Evolutionary conservation across 2,888 invertebrate genomes (phyloP).

Genomic region (Drosophila recens): DNA sequence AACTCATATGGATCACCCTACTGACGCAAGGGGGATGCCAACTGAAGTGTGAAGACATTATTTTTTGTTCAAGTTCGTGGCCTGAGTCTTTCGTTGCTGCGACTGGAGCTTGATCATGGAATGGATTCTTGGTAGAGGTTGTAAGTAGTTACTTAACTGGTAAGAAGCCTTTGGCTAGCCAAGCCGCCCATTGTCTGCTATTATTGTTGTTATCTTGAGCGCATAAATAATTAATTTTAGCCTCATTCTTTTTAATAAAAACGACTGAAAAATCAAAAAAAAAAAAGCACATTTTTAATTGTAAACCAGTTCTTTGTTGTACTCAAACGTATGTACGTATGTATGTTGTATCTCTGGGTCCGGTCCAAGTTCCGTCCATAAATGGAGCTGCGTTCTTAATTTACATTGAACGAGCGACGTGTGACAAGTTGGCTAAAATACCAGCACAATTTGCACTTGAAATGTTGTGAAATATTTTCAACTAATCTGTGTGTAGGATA

Average conservation of each 20-base stretch:
- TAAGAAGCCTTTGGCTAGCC: slow-evolving; percentile 1
- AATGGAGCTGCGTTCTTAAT: slow-evolving; percentile 63
- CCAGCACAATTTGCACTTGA: slow-evolving; percentile 54
- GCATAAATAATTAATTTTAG: slow-evolving; percentile 78
- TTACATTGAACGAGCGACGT: slow-evolving; percentile 63
- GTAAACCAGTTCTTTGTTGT: slow-evolving; percentile 64
- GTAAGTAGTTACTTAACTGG: slow-evolving; percentile 17
- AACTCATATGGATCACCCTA: slow-evolving; percentile 15
- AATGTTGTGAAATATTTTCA: slow-evolving; percentile 69
- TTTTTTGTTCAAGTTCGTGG: slow-evolving; percentile 48
- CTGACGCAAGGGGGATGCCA: slow-evolving; percentile 49
- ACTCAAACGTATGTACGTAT: not conserved
- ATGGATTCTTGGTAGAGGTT: slow-evolving; percentile 43
- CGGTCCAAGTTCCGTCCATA: slow-evolving; percentile 62
- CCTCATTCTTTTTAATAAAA: slow-evolving; percentile 55
- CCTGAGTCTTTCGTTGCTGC: slow-evolving; percentile 53
- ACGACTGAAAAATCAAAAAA: slow-evolving; percentile 32
- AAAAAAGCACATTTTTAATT: slow-evolving; percentile 67
- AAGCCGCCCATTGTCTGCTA: slow-evolving; percentile 51
- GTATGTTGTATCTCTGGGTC: slow-evolving; percentile 18
- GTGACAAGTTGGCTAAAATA: slow-evolving; percentile 56
- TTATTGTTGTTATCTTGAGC: slow-evolving; percentile 50
- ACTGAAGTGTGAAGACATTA: slow-evolving; percentile 69
- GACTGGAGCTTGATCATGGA: slow-evolving; percentile 22
- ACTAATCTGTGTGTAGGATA: slow-evolving; percentile 54